These are phyloP conservation scores for Drosophila subobscura DNA, from an alignment of 1,140 invertebrate genomes.

Conservation along the genomic window DNA sequence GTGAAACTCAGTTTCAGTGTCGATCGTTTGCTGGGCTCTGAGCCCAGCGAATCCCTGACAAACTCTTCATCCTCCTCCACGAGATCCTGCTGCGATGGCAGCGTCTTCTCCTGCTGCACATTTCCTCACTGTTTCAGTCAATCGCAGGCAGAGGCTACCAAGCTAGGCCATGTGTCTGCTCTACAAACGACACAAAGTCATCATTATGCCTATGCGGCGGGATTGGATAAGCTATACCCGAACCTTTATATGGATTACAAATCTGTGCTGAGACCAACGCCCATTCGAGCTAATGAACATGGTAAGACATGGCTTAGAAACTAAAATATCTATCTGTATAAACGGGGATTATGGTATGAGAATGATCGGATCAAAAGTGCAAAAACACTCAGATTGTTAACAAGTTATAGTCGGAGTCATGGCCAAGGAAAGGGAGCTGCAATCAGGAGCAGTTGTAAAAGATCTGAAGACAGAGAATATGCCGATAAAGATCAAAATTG, in stretches of 20 bases:
- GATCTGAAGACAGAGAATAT: no score
- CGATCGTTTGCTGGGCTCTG: slow-evolving; percentile 67
- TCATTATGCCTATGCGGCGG: slow-evolving; percentile 42
- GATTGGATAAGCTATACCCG: slow-evolving; percentile 64
- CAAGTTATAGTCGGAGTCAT: no score
- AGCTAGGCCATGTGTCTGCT: slow-evolving; percentile 13
- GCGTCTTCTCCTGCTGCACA: slow-evolving; percentile 56
- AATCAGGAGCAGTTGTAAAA: no score
- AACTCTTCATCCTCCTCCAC: not conserved
- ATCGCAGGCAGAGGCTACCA: slow-evolving; percentile 31
- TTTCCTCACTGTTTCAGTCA: slow-evolving; percentile 55
- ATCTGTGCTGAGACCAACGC: slow-evolving; percentile 69
- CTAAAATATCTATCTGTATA: not conserved
- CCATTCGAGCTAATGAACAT: slow-evolving; percentile 64
- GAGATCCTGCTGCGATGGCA: slow-evolving; percentile 55
- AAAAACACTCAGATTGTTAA: no score
- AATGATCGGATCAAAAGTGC: no score
- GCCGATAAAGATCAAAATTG: no score
- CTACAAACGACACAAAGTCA: slow-evolving; percentile 6
- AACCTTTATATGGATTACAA: slow-evolving; percentile 73
- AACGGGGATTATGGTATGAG: no score
- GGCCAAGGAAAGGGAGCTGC: no score
- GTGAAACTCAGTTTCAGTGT: slow-evolving; percentile 81
- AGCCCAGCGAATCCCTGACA: slow-evolving; percentile 30
- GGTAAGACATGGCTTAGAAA: slow-evolving; percentile 35